Evolutionary conservation across 2,888 invertebrate species (phyloP), one percentile per base, ranked within the genome.

Genomic region (Agonopterix alstromeriana): DNA sequence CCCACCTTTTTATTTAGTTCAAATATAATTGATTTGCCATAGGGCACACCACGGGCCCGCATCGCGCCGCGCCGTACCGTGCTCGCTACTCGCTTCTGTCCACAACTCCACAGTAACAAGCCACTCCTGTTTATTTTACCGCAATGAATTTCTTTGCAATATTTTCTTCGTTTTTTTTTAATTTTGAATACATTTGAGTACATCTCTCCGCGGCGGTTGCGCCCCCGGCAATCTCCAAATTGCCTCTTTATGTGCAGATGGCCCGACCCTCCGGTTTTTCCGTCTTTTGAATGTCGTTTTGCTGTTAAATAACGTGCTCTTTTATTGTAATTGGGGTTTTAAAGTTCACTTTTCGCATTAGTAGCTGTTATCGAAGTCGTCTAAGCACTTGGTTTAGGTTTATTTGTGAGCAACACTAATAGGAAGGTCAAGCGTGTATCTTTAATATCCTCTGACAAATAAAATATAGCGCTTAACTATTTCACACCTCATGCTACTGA

Each of bases 181-280:
- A 85, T 83, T 85, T 86, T 84, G 85, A 84, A 86, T 88, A 87
- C 85, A 83, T 87, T 84, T 75, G 77, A 85, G 80, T 76, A 85
- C 83, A 85, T 86, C 86, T 82, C 84, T 77, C 77, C 72, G 77
- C 76, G 79, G 77, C 76, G 76, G 86, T 73, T 71, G 82, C 82
- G 86, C 86, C 87, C 82, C 80, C 80, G 86, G 87, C 87, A 88
- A 88, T 88, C 81, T 86, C 79, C 86, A 88, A 88, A 88, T 88
- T 88, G 87, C 87, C 87, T 87, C 86, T 88, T 88, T 88, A 86
- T 87, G 86, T 85, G 82, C 86, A 86, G 87, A 88, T 85, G 86
- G 84, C 83, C 82, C 87, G 74, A 83, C 84, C 85, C 86, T 82
- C 85, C 46, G 82, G 82, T 79, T 84, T 83, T 87, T 82, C 83